These are phyloP conservation scores for Heliangelus exortis DNA, from an alignment of 2,797 vertebrate species.

Conservation along the genomic window DNA sequence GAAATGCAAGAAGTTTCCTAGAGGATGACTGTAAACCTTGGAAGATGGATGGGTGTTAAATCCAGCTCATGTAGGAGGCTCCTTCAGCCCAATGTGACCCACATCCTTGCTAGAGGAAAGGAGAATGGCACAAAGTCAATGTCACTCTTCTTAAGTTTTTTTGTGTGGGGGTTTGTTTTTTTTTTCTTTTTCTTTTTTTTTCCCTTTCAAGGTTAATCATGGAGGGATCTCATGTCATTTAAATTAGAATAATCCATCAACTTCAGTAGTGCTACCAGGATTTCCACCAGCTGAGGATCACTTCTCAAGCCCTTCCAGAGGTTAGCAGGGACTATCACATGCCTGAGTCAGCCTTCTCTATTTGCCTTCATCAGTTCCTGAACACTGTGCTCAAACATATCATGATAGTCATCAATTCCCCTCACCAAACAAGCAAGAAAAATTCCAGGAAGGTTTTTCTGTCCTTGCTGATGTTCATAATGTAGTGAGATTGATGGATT, in stretches of 20 bases:
- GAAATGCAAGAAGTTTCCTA: background rate
- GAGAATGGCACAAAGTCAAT: background rate
- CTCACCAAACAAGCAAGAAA: slow-evolving; percentile 41
- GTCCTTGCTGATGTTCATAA: slow-evolving; percentile 35
- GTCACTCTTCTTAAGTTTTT: background rate
- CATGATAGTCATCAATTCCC: slow-evolving; percentile 9
- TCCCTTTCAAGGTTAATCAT: background rate
- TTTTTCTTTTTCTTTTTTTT: background rate
- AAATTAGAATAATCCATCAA: background rate
- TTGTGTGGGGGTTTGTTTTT: background rate
- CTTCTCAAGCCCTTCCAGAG: background rate
- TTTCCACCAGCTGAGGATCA: background rate
- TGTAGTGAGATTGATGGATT: slow-evolving; percentile 62
- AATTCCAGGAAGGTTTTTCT: slow-evolving; percentile 44
- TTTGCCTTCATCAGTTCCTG: slow-evolving; percentile 29
- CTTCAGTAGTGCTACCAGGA: background rate
- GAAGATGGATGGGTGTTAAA: background rate
- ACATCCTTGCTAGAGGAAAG: background rate
- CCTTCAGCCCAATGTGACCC: background rate
- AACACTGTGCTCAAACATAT: background rate
- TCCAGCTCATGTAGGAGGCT: background rate
- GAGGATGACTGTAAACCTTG: background rate
- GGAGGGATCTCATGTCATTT: accelerated
- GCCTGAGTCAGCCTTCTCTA: slow-evolving; percentile 20
- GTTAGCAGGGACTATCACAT: accelerated